These are phyloP conservation scores for Tipula lateralis DNA, from an alignment of 2,888 invertebrate genomes.

Conservation along the genomic window DNA sequence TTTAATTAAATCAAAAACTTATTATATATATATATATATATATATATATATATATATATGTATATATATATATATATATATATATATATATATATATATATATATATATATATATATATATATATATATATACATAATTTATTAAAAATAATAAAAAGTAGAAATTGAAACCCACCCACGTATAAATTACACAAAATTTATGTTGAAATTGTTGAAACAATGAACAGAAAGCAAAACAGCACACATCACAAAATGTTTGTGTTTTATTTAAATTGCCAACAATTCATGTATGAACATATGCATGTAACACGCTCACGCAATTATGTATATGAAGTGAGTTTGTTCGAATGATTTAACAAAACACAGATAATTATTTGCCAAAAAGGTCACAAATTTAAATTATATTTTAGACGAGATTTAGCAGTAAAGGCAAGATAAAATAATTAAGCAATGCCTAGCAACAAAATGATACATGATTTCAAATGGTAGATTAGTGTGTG, in stretches of 20 bases:
- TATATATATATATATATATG: too few species aligned
- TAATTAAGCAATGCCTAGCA: too few species aligned
- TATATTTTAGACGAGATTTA: too few species aligned
- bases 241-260: background rate
- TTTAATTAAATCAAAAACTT: background rate
- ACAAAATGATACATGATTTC: too few species aligned
- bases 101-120: background rate
- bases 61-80: background rate
- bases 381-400: background rate
- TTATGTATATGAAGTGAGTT: background rate
- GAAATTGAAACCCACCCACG: background rate
- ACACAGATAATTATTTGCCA: background rate
- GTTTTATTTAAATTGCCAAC: background rate
- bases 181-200: background rate
- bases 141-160: background rate
- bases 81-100: background rate
- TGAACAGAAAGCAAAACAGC: background rate
- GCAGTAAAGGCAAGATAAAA: too few species aligned
- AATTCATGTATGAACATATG: background rate
- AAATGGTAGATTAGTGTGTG: too few species aligned
- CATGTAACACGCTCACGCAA: constrained; percentile 19
- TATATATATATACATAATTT: background rate
- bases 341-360: background rate
- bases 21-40: background rate
- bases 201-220: background rate